phyloP scores from a whole-genome alignment of 2,797 vertebrate species.

The Myiotriccus ornatus region DNA sequence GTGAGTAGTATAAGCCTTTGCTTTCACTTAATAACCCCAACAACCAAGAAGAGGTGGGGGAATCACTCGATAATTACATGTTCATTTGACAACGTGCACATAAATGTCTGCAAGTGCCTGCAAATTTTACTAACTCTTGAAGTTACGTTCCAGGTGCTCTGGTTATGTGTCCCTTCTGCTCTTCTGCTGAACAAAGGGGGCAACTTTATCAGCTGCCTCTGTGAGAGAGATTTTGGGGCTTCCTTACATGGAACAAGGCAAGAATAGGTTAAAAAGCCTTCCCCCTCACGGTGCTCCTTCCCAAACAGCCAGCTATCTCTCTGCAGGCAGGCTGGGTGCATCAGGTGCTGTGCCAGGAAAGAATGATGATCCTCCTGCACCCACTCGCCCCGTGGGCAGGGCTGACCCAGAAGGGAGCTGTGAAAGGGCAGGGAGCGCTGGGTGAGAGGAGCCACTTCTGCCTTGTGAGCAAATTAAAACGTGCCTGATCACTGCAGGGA shows the following conservation, averaged over 20 bases:
- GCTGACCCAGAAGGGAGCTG: conserved; percentile 30
- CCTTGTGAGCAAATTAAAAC: not conserved
- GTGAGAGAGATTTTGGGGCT: not conserved
- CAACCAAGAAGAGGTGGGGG: not conserved
- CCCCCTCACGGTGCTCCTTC: not conserved
- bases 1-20: not conserved
- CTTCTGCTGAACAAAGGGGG: not conserved
- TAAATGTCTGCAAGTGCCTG: not conserved
- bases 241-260: not conserved
- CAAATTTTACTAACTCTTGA: not conserved
- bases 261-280: not conserved
- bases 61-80: not conserved
- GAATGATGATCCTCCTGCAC: conserved; percentile 23
- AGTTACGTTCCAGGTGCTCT: not conserved
- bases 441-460: not conserved
- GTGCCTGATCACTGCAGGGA: not conserved
- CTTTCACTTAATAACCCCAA: not conserved
- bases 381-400: conserved; percentile 12
- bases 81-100: not conserved
- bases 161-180: not conserved
- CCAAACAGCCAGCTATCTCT: not conserved
- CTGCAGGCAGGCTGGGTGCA: conserved; percentile 9
- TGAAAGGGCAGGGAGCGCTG: not conserved
- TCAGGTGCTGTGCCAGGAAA: conserved; percentile 48
- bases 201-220: not conserved